phyloP scores from a whole-genome alignment of 2,888 invertebrate species.

The Rhogogaster chlorosoma region DNA sequence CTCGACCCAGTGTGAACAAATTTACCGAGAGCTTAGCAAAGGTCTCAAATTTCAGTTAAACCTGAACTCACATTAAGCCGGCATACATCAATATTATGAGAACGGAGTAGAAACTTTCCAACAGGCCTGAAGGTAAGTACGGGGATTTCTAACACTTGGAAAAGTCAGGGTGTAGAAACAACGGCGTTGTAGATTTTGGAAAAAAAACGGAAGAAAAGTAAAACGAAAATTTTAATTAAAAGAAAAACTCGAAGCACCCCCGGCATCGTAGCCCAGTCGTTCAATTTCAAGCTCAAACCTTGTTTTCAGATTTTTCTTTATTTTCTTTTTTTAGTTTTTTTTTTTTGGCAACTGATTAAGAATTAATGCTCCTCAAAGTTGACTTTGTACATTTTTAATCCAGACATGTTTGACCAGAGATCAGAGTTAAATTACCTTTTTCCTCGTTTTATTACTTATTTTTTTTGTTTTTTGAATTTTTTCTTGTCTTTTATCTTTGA shows the following conservation, averaged over 20 bases:
- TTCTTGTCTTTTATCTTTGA: background rate
- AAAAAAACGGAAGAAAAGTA: background rate
- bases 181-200: background rate
- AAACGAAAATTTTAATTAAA: background rate
- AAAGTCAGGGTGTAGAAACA: background rate
- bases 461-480: too few relatives aligned
- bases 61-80: slow-evolving; percentile 33
- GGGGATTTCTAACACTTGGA: background rate
- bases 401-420: slow-evolving; percentile 3
- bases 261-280: background rate
- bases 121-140: slow-evolving; percentile 20
- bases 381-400: slow-evolving; percentile 1
- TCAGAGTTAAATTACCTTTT: slow-evolving; percentile 2
- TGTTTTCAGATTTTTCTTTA: background rate
- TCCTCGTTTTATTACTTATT: background rate
- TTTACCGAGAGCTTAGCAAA: slow-evolving; percentile 32
- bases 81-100: slow-evolving; percentile 38
- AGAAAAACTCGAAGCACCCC: background rate
- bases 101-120: slow-evolving; percentile 17
- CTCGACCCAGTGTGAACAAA: slow-evolving; percentile 24
- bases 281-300: slow-evolving; percentile 1
- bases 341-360: background rate
- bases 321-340: background rate
- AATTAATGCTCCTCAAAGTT: slow-evolving; percentile 6
- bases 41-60: slow-evolving; percentile 32